These are phyloP conservation scores for Choristoneura fumiferana DNA, from an alignment of 1,140 invertebrate genomes.

Conservation along the genomic window DNA sequence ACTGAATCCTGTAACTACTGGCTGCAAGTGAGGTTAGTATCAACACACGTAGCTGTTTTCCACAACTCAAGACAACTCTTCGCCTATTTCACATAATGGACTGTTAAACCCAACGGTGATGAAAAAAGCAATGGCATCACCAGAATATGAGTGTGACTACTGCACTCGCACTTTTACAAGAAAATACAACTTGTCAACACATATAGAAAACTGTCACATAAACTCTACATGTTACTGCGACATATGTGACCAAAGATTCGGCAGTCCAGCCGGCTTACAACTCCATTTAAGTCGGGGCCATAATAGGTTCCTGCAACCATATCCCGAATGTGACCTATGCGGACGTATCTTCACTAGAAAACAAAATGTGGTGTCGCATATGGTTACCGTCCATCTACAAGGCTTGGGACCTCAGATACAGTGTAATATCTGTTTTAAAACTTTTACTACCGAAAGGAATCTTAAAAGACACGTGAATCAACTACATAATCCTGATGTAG, in stretches of 20 bases:
- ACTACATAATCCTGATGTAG: conserved; percentile 43
- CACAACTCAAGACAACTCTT: too few relatives aligned
- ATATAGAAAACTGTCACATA: conserved; percentile 60
- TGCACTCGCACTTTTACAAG: conserved; percentile 55
- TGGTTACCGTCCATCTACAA: conserved; percentile 56
- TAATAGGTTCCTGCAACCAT: conserved; percentile 43
- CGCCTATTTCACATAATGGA: too few relatives aligned
- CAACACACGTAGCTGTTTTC: too few relatives aligned
- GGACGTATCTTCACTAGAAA: conserved; percentile 58
- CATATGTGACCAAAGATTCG: conserved; percentile 48
- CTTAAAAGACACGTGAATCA: conserved; percentile 50
- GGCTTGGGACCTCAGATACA: conserved; percentile 31
- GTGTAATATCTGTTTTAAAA: conserved; percentile 48
- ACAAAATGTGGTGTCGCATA: conserved; percentile 58
- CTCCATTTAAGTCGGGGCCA: conserved; percentile 49
- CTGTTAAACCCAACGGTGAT: neutral
- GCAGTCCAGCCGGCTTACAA: conserved; percentile 43
- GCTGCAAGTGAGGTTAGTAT: too few relatives aligned
- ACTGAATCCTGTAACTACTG: too few relatives aligned
- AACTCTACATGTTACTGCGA: conserved; percentile 46
- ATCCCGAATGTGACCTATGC: conserved; percentile 62
- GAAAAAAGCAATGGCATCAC: neutral
- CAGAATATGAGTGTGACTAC: conserved; percentile 53
- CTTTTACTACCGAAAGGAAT: conserved; percentile 51
- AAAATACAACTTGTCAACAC: conserved; percentile 56